These are phyloP conservation scores for Chelonia mydas DNA, from an alignment of 2,797 vertebrate genomes.

Conservation along the genomic window DNA sequence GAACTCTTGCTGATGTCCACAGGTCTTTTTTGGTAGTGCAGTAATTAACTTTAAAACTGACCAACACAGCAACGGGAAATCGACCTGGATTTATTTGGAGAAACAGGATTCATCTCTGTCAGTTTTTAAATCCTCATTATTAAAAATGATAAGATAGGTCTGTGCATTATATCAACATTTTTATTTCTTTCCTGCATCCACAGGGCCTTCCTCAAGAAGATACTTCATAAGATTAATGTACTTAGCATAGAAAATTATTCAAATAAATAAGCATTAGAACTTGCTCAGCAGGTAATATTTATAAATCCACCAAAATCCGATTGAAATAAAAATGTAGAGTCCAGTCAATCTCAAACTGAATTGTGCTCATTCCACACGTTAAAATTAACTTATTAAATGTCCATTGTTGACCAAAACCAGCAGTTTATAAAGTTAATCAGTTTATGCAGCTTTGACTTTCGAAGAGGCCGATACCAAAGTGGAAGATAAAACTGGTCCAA, in stretches of 20 bases:
- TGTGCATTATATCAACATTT: conserved; percentile 78
- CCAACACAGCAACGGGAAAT: conserved; percentile 64
- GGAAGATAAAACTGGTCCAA: conserved; percentile 79
- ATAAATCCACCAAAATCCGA: conserved; percentile 82
- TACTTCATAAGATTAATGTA: conserved; percentile 80
- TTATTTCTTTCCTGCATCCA: conserved; percentile 78
- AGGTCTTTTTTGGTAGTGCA: conserved; percentile 68
- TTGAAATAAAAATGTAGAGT: conserved; percentile 80
- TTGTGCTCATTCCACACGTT: conserved; percentile 77
- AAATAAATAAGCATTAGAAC: conserved; percentile 88
- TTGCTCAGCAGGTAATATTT: conserved; percentile 86
- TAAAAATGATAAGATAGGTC: conserved; percentile 70
- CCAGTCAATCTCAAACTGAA: conserved; percentile 80
- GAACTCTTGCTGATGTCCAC: conserved; percentile 60
- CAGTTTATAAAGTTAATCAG: conserved; percentile 82
- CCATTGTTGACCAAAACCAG: conserved; percentile 83
- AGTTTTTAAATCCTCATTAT: conserved; percentile 59
- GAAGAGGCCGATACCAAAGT: conserved; percentile 81
- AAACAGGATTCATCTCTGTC: conserved; percentile 47
- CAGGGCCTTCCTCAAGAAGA: conserved; percentile 79
- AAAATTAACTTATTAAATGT: conserved; percentile 80
- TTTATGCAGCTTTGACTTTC: conserved; percentile 81
- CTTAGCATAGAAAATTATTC: conserved; percentile 82
- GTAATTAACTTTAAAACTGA: conserved; percentile 71
- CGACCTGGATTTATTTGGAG: conserved; percentile 62